These are phyloP conservation scores for Nannospalax galili DNA, from an alignment of 2,113 vertebrate species.

Conservation along the genomic window DNA sequence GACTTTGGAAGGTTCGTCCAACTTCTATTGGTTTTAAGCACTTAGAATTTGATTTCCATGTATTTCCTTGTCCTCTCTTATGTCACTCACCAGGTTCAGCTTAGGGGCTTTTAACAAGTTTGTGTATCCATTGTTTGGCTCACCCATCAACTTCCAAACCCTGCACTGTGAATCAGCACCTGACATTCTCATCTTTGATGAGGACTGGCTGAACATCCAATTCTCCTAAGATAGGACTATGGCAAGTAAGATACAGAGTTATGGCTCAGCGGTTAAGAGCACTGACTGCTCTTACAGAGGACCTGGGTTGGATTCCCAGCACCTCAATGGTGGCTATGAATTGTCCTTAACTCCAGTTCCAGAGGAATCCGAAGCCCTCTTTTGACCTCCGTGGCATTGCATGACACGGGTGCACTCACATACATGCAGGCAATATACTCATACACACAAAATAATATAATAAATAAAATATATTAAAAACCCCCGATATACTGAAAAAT, in stretches of 20 bases:
- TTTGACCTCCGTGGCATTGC: no score
- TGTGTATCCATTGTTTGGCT: neutral
- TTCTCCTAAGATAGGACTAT: neutral
- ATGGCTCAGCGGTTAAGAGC: no score
- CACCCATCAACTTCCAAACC: neutral
- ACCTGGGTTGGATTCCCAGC: no score
- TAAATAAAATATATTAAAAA: no score
- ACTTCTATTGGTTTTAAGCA: neutral
- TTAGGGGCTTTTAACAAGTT: neutral
- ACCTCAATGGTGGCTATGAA: no score
- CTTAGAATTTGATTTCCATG: neutral
- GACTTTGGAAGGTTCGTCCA: neutral
- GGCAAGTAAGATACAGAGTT: neutral
- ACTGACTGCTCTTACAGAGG: no score
- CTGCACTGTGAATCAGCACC: neutral
- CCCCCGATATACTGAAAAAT: no score
- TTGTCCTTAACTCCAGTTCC: no score
- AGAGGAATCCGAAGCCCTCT: no score
- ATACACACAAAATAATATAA: no score
- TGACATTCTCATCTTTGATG: conserved; percentile 9
- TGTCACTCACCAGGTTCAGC: neutral
- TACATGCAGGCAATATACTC: no score
- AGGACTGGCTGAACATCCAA: neutral
- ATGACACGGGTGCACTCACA: no score
- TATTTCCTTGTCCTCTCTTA: neutral